These are phyloP conservation scores for Drosophila triauraria DNA, from an alignment of 1,140 invertebrate species.

Conservation along the genomic window DNA sequence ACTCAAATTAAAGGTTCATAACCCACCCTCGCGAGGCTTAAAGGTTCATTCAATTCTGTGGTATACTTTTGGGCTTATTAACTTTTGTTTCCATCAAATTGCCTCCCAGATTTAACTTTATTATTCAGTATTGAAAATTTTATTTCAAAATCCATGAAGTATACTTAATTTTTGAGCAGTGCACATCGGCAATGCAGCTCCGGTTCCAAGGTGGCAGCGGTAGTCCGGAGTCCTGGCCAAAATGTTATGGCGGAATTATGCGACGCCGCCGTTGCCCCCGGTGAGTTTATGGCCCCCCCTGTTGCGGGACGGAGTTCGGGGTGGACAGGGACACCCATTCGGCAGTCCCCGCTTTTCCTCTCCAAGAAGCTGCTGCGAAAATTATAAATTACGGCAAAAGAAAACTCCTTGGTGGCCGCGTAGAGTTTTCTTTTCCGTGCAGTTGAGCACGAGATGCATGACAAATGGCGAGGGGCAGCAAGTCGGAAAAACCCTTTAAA, in stretches of 20 bases:
- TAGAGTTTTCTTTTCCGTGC: constrained; percentile 76
- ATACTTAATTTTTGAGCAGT: neutral
- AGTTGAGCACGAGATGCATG: constrained; percentile 82
- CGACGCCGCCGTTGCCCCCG: constrained; percentile 73
- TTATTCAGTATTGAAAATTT: neutral
- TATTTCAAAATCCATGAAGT: fast-evolving
- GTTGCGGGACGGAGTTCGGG: constrained; percentile 30
- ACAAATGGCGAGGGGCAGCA: constrained; percentile 55
- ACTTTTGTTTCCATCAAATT: neutral
- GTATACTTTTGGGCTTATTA: constrained; percentile 13
- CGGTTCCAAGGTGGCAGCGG: constrained; percentile 66
- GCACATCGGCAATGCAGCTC: constrained; percentile 53
- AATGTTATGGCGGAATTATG: constrained; percentile 80
- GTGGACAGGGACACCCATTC: constrained; percentile 37
- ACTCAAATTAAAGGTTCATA: neutral
- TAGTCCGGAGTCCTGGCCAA: constrained; percentile 55
- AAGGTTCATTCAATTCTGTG: neutral
- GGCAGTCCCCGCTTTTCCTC: constrained; percentile 1
- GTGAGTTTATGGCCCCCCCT: constrained; percentile 74
- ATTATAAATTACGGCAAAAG: constrained; percentile 63
- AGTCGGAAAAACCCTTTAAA: constrained; percentile 41
- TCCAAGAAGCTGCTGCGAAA: constrained; percentile 31
- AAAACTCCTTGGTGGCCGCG: constrained; percentile 23
- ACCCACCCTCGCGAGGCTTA: neutral
- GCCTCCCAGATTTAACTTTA: neutral